phyloP scores from a whole-genome alignment of 2,888 invertebrate genomes.

The Tipula lateralis region DNA sequence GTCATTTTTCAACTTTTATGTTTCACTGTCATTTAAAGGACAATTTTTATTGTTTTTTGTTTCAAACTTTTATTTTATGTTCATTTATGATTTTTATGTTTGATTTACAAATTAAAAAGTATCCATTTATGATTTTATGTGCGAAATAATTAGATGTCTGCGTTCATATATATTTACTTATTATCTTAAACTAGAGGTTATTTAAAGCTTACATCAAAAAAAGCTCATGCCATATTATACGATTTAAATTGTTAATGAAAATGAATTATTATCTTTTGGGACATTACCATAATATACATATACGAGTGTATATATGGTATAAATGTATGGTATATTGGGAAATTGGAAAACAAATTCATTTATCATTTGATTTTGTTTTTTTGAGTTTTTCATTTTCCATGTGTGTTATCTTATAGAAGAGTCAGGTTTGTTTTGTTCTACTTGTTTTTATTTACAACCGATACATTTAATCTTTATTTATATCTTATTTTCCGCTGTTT shows the following conservation, averaged over 20 bases:
- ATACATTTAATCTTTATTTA: constrained; percentile 14
- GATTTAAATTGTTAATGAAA: neutral
- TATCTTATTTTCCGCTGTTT: constrained; percentile 1
- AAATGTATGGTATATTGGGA: neutral
- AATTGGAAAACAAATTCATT: constrained; percentile 20
- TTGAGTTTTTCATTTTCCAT: neutral
- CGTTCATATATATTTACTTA: too few species aligned
- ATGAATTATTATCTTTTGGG: constrained; percentile 24
- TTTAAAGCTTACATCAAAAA: constrained; percentile 3
- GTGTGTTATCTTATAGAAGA: neutral
- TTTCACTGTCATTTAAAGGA: constrained; percentile 11
- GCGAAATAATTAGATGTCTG: too few species aligned
- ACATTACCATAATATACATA: constrained; percentile 11
- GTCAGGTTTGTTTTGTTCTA: neutral
- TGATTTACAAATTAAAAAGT: neutral
- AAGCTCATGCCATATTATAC: neutral
- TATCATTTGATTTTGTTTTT: neutral
- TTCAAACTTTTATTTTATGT: neutral
- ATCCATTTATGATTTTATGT: too few species aligned
- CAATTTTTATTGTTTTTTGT: neutral
- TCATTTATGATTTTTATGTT: neutral
- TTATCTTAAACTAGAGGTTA: too few species aligned
- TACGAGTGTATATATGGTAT: neutral
- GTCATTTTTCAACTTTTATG: neutral
- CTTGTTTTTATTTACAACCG: neutral